Conservation (phyloP, 1,140 invertebrate species). For the Bombus sibiricus region DNA sequence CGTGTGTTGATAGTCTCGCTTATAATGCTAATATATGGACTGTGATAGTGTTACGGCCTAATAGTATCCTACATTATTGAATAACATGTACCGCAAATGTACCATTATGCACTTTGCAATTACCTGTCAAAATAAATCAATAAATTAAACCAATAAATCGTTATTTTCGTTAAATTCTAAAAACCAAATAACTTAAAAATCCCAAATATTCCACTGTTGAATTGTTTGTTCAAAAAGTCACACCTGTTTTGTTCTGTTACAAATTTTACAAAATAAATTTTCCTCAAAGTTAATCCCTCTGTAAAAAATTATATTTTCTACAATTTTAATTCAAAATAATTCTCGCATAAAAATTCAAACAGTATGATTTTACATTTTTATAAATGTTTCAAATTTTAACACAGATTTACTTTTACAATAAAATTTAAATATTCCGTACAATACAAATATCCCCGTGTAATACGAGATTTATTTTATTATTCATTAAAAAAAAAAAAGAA, state of each 20-base stretch:
- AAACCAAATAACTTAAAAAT: not conserved
- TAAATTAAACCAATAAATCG: not conserved
- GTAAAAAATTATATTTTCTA: not conserved
- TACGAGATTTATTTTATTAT: not conserved
- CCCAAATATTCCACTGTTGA: not conserved
- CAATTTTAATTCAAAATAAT: not conserved
- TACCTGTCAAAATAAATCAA: not conserved
- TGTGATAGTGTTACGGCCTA: not conserved
- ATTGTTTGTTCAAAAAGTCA: not conserved
- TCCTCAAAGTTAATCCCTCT: not conserved
- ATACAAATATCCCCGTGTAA: not conserved
- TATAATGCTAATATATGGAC: not conserved
- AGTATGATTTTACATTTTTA: not conserved
- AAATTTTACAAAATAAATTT: not conserved
- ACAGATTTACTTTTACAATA: not conserved
- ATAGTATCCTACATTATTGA: not conserved
- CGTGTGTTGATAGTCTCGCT: not conserved
- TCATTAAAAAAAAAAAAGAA: not conserved
- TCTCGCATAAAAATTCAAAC: not conserved
- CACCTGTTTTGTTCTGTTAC: not conserved
- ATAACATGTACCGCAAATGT: not conserved
- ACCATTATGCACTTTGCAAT: not conserved
- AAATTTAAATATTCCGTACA: not conserved
- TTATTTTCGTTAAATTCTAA: not conserved
- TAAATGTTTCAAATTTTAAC: not conserved